Evolutionary conservation across 2,113 vertebrate genomes (phyloP).

Genomic region (Tautogolabrus adspersus): DNA sequence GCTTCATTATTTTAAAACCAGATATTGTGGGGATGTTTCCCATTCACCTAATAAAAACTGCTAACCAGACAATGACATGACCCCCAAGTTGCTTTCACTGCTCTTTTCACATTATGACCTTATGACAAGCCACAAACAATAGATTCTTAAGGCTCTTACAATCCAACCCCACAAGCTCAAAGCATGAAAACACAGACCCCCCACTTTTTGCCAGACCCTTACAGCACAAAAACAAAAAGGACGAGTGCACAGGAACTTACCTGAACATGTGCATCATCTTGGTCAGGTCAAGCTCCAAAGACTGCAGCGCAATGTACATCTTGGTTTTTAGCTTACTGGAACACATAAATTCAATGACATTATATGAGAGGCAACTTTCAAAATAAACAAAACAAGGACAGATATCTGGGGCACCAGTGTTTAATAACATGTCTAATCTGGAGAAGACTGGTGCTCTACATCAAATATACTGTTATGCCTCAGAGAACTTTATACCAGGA

Average conservation of each 20-base stretch:
- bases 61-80: too few relatives aligned
- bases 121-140: too few relatives aligned
- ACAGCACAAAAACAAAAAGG: not conserved
- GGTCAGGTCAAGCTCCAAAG: constrained; percentile 95
- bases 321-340: constrained; percentile 97
- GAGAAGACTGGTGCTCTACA: too few relatives aligned
- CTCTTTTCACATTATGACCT: too few relatives aligned
- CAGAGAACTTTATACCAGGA: not conserved
- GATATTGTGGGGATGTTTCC: too few relatives aligned
- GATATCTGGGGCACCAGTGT: not conserved
- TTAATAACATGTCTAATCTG: not conserved
- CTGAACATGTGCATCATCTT: constrained; percentile 99
- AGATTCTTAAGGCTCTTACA: too few relatives aligned
- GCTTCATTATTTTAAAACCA: too few relatives aligned
- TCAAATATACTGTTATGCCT: too few relatives aligned
- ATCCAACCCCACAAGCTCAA: not conserved
- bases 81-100: too few relatives aligned
- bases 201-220: not conserved
- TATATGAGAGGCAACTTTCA: not conserved
- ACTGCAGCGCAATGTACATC: constrained; percentile 98
- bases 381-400: not conserved
- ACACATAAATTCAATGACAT: constrained; percentile 13
- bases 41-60: too few relatives aligned
- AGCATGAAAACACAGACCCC: not conserved
- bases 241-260: constrained; percentile 71